These are phyloP conservation scores for Phallusia fumigata DNA, from an alignment of 23 tunicate genomes.

Conservation along the genomic window DNA sequence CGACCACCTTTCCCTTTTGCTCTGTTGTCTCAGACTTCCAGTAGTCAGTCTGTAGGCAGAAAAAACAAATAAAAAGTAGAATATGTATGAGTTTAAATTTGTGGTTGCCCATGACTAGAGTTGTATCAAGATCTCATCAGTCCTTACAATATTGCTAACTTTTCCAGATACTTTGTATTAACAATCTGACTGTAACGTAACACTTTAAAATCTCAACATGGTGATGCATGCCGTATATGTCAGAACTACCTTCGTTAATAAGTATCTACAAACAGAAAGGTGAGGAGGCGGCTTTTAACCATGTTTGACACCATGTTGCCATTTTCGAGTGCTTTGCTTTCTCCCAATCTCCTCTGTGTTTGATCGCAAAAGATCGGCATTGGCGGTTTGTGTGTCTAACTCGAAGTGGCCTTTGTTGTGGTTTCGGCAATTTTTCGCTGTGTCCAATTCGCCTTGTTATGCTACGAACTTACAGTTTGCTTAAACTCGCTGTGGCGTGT, in stretches of 20 bases:
- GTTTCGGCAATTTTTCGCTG: too few relatives aligned
- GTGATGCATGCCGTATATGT: constrained; percentile 19
- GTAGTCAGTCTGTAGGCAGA: too few relatives aligned
- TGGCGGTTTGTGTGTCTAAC: too few relatives aligned
- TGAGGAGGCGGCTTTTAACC: background rate
- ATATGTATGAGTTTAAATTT: background rate
- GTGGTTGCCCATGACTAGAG: too few relatives aligned
- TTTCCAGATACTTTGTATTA: background rate
- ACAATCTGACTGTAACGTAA: background rate
- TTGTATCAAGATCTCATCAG: background rate
- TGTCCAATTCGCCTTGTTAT: too few relatives aligned
- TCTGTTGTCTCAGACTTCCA: background rate
- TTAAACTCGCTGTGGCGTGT: too few relatives aligned
- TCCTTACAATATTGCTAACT: background rate
- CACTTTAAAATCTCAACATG: constrained; percentile 2
- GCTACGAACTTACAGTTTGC: too few relatives aligned
- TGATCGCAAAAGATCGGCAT: too few relatives aligned
- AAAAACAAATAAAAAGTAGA: too few relatives aligned
- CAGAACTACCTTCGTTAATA: constrained; percentile 13
- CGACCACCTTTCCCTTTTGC: background rate
- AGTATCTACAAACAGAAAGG: constrained; percentile 21
- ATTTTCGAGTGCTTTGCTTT: background rate
- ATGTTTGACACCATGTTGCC: background rate
- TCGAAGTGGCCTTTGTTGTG: too few relatives aligned
- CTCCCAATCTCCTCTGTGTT: background rate